A percentile compares a stretch with the other conserved stretches of the same genome.
Conservation (phyloP, 2,113 vertebrate genomes). For the Oryzias curvinotus region DNA sequence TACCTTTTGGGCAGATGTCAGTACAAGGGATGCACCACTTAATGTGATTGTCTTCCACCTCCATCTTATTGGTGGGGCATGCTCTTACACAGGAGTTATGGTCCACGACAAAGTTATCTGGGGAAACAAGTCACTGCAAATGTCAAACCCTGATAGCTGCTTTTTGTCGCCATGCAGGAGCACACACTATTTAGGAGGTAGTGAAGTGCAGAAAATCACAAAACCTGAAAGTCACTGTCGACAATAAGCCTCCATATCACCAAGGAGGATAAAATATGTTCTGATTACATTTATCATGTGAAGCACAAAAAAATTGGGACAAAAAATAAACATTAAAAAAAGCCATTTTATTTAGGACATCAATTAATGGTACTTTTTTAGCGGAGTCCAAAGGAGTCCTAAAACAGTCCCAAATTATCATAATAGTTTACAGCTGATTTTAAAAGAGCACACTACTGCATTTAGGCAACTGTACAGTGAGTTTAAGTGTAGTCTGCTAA, state of each 20-base stretch:
- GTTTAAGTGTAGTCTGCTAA: too few relatives aligned
- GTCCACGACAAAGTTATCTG: conserved; percentile 99
- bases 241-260: background rate
- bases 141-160: conserved; percentile 38
- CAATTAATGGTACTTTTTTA: too few relatives aligned
- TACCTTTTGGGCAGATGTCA: conserved; percentile 98
- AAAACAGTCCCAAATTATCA: too few relatives aligned
- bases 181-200: conserved; percentile 13
- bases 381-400: too few relatives aligned
- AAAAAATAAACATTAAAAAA: too few relatives aligned
- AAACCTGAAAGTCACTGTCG: conserved; percentile 15
- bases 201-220: conserved; percentile 11
- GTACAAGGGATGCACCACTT: conserved; percentile 98
- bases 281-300: too few relatives aligned
- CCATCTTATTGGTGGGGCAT: conserved; percentile 97
- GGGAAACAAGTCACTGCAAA: conserved; percentile 39
- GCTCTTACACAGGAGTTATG: conserved; percentile 97
- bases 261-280: too few relatives aligned
- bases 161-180: conserved; percentile 29
- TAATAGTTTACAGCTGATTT: too few relatives aligned
- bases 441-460: too few relatives aligned
- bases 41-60: conserved; percentile 94
- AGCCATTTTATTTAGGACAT: too few relatives aligned
- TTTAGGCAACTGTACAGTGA: too few relatives aligned
- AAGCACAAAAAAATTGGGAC: too few relatives aligned